Evolutionary conservation across 2,113 vertebrate genomes (phyloP).

Genomic region (Campylomormyrus numenius): DNA sequence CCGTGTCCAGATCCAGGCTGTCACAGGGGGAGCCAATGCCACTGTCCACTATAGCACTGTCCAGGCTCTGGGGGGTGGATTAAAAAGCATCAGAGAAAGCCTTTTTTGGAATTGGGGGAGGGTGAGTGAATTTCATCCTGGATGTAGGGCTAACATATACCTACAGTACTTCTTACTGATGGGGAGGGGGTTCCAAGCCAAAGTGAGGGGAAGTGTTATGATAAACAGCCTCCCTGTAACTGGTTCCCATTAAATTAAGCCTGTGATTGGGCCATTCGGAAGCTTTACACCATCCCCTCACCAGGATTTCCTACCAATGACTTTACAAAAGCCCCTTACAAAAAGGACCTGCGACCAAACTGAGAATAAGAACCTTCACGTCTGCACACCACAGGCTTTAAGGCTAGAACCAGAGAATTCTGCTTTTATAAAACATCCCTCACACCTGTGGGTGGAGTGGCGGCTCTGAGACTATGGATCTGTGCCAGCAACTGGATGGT

Average conservation of each 20-base stretch:
- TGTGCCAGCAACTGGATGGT: background rate
- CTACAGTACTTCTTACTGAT: background rate
- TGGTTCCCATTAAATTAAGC: background rate
- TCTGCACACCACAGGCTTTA: background rate
- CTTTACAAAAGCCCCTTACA: background rate
- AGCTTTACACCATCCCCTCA: background rate
- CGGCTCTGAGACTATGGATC: background rate
- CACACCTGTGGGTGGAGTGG: too few species aligned
- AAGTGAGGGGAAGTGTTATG: background rate
- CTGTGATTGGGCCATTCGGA: background rate
- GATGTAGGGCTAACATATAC: background rate
- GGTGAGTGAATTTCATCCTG: background rate
- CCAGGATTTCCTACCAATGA: background rate
- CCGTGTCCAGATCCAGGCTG: conserved; percentile 8
- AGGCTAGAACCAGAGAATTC: background rate
- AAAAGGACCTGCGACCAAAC: background rate
- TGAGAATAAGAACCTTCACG: background rate
- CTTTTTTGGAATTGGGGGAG: background rate
- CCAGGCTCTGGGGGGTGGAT: background rate
- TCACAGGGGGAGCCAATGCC: background rate
- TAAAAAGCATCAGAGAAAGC: background rate
- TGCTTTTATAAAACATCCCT: background rate
- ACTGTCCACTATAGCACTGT: conserved; percentile 25
- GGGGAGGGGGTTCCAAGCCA: background rate
- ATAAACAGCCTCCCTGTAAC: background rate